Base-by-base conservation (phyloP, 2,113 vertebrate species). In the Alethe diademata region DNA sequence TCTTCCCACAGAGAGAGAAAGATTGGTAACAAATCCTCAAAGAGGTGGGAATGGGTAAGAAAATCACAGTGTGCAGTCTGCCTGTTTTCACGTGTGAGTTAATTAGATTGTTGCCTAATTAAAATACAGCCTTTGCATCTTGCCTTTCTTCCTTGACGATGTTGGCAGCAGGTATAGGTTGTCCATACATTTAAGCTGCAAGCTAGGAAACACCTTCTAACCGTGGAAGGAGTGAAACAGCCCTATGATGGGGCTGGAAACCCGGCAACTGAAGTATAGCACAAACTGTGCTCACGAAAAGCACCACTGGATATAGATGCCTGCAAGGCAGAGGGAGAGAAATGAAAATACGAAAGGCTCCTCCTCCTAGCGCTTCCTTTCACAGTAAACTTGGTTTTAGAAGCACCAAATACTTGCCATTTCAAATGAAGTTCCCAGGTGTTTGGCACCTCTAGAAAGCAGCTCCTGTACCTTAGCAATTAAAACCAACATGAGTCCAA, bases 51-150 rank as follows among this genome's bases (percentile, higher is more conserved):
- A 91, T 47, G 47, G 80, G 33, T 56, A 88, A 79, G 43, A 45
- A 45, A 70, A 86, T 78, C 51, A 74, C 82, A 62, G 69, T 47
- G 19, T 58, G 72, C 80, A 80, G 51, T 22, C 69, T 83, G 71
- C 58, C 64, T 80, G 80, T 70, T 58, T 36, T 91, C 93, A 92
- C 58, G 38, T 12, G 28, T 69, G 60, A 69, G 36, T 57, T 93
- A 88, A 86, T 92, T 91, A 73, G 35, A 89, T 6, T 71, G 69
- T 42, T 58, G 29, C 31, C 84, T 92, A 87, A 95, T 87, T 91
- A 95, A 94, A 95, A 91, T 7, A 74, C 47, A 89, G 72, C 36
- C 58, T 70, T 86, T 86, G 70, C 62, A 61, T 69, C 71, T 79
- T 51, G 25, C 31, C 50, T 65, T 82, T 79, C 53, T 57, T 86